Conservation (phyloP, 2,113 vertebrate species). For the Gallinago undulata region DNA sequence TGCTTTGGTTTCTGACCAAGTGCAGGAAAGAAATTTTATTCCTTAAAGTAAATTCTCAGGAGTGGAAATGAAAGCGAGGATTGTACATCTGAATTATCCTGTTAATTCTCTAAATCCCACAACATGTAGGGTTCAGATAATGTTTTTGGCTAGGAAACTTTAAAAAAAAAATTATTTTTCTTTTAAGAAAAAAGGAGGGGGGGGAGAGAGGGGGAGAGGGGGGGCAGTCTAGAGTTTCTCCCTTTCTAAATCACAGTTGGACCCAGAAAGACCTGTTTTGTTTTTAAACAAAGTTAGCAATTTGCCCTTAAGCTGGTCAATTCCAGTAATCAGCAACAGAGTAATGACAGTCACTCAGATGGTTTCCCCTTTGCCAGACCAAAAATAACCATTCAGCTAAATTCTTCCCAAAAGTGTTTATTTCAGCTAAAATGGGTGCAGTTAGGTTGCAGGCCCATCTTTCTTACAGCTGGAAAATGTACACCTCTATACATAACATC, state of each 20-base stretch:
- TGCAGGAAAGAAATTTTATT: slow-evolving; percentile 31
- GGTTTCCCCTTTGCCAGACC: slow-evolving; percentile 31
- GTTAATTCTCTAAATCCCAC: slow-evolving; percentile 25
- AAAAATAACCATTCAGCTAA: slow-evolving; percentile 49
- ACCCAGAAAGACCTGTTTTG: slow-evolving; percentile 6
- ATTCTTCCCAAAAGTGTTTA: slow-evolving; percentile 40
- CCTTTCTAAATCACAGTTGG: slow-evolving; percentile 22
- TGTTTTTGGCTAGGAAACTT: background rate
- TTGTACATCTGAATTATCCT: slow-evolving; percentile 22
- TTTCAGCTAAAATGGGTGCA: background rate
- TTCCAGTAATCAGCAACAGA: slow-evolving; percentile 37
- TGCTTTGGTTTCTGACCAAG: background rate
- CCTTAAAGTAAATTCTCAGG: slow-evolving; percentile 32
- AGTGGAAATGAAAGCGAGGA: background rate
- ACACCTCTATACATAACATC: background rate
- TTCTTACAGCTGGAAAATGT: background rate
- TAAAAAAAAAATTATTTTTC: background rate
- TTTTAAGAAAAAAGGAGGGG: background rate
- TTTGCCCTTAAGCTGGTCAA: slow-evolving; percentile 26
- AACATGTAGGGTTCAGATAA: background rate
- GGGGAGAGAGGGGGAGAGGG: too few species aligned
- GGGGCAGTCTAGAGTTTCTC: background rate
- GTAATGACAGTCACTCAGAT: slow-evolving; percentile 40
- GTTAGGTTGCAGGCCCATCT: background rate
- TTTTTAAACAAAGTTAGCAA: slow-evolving; percentile 55